Conservation (phyloP, 2,888 invertebrate species). For the Cetonia aurata region DNA sequence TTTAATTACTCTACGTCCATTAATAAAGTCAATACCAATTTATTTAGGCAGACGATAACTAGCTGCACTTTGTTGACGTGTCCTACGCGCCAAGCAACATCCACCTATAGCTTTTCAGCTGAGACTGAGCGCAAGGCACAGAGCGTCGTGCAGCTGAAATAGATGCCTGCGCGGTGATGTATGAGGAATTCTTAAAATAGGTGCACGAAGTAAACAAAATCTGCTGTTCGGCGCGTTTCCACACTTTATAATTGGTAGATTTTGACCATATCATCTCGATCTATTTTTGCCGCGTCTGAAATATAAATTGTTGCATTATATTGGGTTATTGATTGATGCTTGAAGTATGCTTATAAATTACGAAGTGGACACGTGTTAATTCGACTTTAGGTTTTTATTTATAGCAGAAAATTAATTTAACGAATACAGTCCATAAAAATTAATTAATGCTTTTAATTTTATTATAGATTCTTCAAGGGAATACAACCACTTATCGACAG, state of each 20-base stretch:
- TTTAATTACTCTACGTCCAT: conserved; percentile 3
- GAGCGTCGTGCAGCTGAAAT: conserved; percentile 4
- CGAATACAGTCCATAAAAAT: no score
- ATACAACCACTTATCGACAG: conserved; percentile 76
- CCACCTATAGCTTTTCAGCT: not conserved
- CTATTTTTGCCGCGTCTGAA: no score
- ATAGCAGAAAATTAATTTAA: no score
- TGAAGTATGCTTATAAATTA: no score
- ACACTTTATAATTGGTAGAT: no score
- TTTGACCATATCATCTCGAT: no score
- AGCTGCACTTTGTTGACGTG: not conserved
- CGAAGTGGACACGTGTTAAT: no score
- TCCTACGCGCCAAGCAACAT: not conserved
- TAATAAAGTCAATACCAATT: not conserved
- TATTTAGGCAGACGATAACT: not conserved
- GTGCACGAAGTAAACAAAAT: conserved; percentile 6
- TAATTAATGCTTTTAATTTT: no score
- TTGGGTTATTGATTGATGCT: no score
- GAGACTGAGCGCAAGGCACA: not conserved
- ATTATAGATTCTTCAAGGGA: conserved; percentile 73
- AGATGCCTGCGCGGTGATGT: not conserved
- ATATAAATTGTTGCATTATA: no score
- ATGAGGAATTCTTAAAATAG: conserved; percentile 10
- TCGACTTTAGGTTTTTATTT: no score
- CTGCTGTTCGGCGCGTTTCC: not conserved